Evolutionary conservation across 2,797 vertebrate species (phyloP).

Genomic region (Mormyrus proboscirostris): DNA sequence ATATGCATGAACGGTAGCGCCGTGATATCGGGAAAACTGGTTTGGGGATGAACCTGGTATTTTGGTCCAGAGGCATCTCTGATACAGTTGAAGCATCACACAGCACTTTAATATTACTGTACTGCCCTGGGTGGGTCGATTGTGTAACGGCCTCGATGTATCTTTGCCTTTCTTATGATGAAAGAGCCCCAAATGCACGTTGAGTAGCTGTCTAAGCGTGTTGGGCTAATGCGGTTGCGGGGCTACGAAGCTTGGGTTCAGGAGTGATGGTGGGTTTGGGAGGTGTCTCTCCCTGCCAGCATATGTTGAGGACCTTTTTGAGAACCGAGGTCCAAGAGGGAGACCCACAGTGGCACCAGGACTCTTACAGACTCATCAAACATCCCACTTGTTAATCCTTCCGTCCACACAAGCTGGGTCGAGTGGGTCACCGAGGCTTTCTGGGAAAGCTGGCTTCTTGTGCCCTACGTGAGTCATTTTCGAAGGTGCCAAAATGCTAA

Average conservation of each 20-base stretch:
- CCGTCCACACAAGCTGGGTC: background rate
- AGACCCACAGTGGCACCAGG: background rate
- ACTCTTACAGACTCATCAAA: background rate
- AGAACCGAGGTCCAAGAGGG: background rate
- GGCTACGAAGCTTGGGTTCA: background rate
- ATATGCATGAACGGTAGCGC: slow-evolving; percentile 36
- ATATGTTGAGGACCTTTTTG: background rate
- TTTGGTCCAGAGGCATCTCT: background rate
- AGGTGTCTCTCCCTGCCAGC: background rate
- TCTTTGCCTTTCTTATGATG: background rate
- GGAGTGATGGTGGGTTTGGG: background rate
- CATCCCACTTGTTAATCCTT: background rate
- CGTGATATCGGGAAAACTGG: background rate
- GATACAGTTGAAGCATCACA: background rate
- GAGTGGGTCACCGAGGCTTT: background rate
- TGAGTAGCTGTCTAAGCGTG: slow-evolving; percentile 1
- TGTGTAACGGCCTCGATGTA: background rate
- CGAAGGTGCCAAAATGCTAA: background rate
- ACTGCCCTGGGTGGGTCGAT: background rate
- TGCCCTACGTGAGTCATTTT: background rate
- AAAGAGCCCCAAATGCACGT: background rate
- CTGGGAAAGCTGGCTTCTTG: background rate
- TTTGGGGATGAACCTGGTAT: background rate
- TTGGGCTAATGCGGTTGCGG: background rate
- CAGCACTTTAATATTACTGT: slow-evolving; percentile 2